Evolutionary conservation across 2,113 vertebrate genomes (phyloP).

Genomic region (Leucopternis melanops): DNA sequence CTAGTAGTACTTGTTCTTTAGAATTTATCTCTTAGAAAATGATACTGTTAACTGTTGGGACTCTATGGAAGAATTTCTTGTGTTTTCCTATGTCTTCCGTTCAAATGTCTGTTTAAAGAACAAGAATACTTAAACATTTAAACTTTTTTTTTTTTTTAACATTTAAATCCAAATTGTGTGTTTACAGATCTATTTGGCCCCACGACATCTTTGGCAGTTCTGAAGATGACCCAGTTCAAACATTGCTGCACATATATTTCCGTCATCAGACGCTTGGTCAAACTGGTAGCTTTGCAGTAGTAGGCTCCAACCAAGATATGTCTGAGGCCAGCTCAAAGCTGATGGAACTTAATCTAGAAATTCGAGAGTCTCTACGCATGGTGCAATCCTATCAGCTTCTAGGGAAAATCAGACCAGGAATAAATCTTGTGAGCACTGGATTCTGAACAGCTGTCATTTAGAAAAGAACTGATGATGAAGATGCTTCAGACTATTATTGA

Average conservation of each 20-base stretch:
- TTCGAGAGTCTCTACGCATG: conserved; percentile 87
- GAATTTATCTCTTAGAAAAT: neutral
- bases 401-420: conserved; percentile 61
- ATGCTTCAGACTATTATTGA: conserved; percentile 27
- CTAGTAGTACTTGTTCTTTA: neutral
- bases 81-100: neutral
- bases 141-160: neutral
- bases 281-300: conserved; percentile 89
- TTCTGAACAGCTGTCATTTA: conserved; percentile 72
- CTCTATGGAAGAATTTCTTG: neutral
- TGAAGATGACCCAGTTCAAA: conserved; percentile 88
- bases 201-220: conserved; percentile 93
- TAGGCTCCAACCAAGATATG: conserved; percentile 90
- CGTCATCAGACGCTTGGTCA: conserved; percentile 95
- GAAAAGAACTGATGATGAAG: conserved; percentile 29
- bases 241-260: conserved; percentile 94
- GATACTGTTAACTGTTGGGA: neutral
- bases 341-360: conserved; percentile 97
- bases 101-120: neutral
- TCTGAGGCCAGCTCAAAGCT: conserved; percentile 89
- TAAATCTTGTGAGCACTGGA: conserved; percentile 80
- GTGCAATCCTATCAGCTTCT: conserved; percentile 80
- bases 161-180: neutral
- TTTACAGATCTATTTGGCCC: conserved; percentile 88
- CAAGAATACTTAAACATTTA: neutral